Percentiles rank a stretch among this genome's conserved stretches.
These are phyloP conservation scores for Leptura quadrifasciata DNA, from an alignment of 2,888 invertebrate genomes.

Conservation along the genomic window DNA sequence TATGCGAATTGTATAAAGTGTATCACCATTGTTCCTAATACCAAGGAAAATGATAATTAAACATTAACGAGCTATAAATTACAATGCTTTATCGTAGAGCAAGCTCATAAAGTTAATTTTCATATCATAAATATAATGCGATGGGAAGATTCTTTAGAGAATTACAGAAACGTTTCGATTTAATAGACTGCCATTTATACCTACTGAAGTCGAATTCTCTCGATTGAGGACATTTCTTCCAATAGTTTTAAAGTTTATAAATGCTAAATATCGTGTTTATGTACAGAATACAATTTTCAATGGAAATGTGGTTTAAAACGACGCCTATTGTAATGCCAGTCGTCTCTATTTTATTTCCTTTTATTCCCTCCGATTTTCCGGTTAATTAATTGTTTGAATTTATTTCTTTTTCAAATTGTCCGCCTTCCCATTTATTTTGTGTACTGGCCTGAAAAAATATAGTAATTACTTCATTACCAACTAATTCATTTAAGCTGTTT, in stretches of 20 bases:
- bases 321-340: background rate
- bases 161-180: no score
- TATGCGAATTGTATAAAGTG: background rate
- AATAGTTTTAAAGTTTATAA: no score
- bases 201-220: no score
- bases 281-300: background rate
- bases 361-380: background rate
- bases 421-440: background rate
- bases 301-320: background rate
- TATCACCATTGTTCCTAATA: background rate
- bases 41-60: background rate
- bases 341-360: background rate
- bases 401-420: background rate
- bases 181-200: no score
- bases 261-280: no score
- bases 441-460: background rate
- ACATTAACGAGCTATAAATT: background rate
- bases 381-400: slow-evolving; percentile 4
- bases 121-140: background rate
- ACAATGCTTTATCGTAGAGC: background rate
- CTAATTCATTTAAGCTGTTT: background rate
- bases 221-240: no score
- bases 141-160: background rate
- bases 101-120: background rate
- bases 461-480: background rate